Percentiles rank a stretch among this genome's conserved stretches.
These are phyloP conservation scores for Strix uralensis DNA, from an alignment of 2,113 vertebrate species.

Conservation along the genomic window DNA sequence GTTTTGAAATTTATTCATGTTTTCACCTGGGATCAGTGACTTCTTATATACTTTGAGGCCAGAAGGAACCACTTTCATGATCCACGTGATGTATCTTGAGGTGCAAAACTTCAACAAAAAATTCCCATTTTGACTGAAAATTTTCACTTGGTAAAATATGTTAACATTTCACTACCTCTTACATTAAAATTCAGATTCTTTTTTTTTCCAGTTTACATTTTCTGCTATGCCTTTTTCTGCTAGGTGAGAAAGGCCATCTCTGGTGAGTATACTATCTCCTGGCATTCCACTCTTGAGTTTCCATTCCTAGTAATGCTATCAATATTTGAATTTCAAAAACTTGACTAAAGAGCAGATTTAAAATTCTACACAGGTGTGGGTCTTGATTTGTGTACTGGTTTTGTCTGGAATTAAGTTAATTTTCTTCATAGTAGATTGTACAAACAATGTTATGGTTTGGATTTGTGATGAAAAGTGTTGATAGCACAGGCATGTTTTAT, in stretches of 20 bases:
- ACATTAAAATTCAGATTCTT: neutral
- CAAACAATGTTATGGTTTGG: neutral
- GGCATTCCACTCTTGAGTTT: neutral
- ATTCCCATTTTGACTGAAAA: neutral
- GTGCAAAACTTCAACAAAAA: neutral
- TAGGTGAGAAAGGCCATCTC: neutral
- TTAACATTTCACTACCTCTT: neutral
- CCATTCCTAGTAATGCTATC: neutral
- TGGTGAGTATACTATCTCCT: neutral
- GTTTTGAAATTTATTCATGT: neutral
- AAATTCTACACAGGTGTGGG: neutral
- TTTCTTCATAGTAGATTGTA: neutral
- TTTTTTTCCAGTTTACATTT: neutral
- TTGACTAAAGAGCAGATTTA: neutral
- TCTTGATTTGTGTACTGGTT: neutral
- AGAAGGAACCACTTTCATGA: neutral
- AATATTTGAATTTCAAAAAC: neutral
- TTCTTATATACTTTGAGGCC: neutral
- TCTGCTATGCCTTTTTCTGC: neutral
- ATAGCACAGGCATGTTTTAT: neutral
- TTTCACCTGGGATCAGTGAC: neutral
- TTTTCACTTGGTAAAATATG: neutral
- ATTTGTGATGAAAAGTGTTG: neutral
- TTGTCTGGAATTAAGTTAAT: neutral
- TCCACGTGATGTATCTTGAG: neutral